Percentiles rank a stretch among this genome's conserved stretches.
Evolutionary conservation across 2,113 vertebrate species (phyloP).

Genomic region (Balaenoptera acutorostrata): DNA sequence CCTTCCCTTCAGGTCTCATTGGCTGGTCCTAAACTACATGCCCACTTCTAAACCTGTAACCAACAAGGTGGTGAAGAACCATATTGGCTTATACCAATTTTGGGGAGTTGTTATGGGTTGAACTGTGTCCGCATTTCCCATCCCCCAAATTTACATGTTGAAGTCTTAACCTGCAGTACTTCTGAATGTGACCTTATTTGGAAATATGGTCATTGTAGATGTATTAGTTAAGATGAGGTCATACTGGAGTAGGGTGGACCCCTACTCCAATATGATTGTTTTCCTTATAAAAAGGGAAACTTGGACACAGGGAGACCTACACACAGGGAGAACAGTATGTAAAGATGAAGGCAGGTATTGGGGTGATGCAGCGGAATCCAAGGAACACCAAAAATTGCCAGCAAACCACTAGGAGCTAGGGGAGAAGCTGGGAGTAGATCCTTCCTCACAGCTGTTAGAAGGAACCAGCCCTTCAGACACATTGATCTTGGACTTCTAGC

Average conservation of each 20-base stretch:
- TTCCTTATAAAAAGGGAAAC: not conserved
- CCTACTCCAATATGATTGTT: not conserved
- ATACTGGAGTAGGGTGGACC: no score
- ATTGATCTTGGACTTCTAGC: not conserved
- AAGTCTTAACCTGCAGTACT: not conserved
- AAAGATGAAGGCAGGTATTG: not conserved
- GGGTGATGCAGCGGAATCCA: not conserved
- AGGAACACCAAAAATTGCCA: not conserved
- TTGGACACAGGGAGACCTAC: not conserved
- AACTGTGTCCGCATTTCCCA: not conserved
- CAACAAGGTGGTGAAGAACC: not conserved
- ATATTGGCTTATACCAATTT: not conserved
- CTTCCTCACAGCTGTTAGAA: not conserved
- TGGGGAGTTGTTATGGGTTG: not conserved
- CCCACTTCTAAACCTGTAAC: not conserved
- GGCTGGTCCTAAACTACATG: not conserved
- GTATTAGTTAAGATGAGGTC: not conserved
- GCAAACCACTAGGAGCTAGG: not conserved
- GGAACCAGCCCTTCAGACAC: not conserved
- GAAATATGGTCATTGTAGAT: not conserved
- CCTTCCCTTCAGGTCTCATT: not conserved
- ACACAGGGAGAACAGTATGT: not conserved
- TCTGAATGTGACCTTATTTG: not conserved
- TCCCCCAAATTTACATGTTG: not conserved
- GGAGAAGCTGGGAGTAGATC: not conserved